Conservation (phyloP, 2,113 vertebrate species). For the Morphnarchus princeps region DNA sequence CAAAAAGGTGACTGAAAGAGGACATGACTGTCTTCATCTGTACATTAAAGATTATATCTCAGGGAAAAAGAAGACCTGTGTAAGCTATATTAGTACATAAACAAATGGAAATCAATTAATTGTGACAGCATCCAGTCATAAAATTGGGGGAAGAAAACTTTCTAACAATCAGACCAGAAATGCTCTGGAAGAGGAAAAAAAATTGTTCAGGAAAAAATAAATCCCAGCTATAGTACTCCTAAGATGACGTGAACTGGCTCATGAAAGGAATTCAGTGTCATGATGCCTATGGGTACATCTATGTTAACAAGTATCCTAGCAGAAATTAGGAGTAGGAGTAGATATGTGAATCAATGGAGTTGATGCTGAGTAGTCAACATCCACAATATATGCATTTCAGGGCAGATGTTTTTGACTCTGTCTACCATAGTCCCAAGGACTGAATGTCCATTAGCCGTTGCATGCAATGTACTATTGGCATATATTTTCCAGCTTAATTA, state of each 20-base stretch:
- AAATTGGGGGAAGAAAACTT: neutral
- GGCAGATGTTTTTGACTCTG: neutral
- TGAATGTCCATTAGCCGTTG: neutral
- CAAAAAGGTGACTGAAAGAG: neutral
- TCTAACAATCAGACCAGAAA: neutral
- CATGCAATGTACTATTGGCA: neutral
- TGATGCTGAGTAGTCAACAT: neutral
- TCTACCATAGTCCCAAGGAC: neutral
- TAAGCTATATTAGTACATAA: neutral
- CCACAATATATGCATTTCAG: neutral
- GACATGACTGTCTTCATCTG: neutral
- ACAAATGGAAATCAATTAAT: neutral
- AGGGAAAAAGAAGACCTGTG: neutral
- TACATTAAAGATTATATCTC: neutral
- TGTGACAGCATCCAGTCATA: neutral
- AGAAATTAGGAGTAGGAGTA: neutral
- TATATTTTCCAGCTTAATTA: neutral
- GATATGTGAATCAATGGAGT: neutral
- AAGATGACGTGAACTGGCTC: neutral
- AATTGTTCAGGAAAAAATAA: neutral
- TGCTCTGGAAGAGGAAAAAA: neutral
- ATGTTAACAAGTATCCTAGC: fast-evolving
- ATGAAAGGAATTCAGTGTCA: neutral
- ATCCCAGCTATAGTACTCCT: neutral
- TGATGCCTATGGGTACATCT: neutral